These are phyloP conservation scores for Pseudeuparius sepicola DNA, from an alignment of 2,888 invertebrate genomes.

Conservation along the genomic window DNA sequence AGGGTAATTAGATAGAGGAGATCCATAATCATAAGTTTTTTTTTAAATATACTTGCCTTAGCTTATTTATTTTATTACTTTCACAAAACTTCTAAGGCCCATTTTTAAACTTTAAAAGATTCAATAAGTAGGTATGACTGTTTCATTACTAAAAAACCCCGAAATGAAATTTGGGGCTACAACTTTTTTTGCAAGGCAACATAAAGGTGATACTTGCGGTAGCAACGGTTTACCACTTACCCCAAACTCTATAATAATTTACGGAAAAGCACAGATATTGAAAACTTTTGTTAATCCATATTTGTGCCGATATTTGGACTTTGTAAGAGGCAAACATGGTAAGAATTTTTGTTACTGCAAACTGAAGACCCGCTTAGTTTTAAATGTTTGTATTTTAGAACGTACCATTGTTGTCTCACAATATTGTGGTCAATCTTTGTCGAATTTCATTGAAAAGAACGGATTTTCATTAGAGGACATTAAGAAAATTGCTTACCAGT, in stretches of 20 bases:
- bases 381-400: constrained; percentile 17
- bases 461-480: constrained; percentile 44
- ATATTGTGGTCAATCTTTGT: constrained; percentile 58
- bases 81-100: too few species aligned
- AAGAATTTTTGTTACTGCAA: too few species aligned
- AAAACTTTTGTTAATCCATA: constrained; percentile 70
- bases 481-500: constrained; percentile 59
- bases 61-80: too few species aligned
- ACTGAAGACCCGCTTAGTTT: too few species aligned
- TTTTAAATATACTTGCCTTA: too few species aligned
- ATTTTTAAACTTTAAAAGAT: too few species aligned
- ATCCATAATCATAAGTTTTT: too few species aligned
- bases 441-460: constrained; percentile 40
- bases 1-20: too few species aligned
- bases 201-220: constrained; percentile 85
- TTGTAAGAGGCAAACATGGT: constrained; percentile 92
- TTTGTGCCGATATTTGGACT: constrained; percentile 83
- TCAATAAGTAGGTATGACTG: constrained; percentile 21
- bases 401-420: constrained; percentile 71
- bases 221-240: constrained; percentile 93
- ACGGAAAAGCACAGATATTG: constrained; percentile 77
- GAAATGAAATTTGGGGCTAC: constrained; percentile 66
- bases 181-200: constrained; percentile 85
- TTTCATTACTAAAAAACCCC: constrained; percentile 37
- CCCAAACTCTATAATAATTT: constrained; percentile 90